Base-by-base conservation (phyloP, 2,797 vertebrate species). In the Danionella dracula region DNA sequence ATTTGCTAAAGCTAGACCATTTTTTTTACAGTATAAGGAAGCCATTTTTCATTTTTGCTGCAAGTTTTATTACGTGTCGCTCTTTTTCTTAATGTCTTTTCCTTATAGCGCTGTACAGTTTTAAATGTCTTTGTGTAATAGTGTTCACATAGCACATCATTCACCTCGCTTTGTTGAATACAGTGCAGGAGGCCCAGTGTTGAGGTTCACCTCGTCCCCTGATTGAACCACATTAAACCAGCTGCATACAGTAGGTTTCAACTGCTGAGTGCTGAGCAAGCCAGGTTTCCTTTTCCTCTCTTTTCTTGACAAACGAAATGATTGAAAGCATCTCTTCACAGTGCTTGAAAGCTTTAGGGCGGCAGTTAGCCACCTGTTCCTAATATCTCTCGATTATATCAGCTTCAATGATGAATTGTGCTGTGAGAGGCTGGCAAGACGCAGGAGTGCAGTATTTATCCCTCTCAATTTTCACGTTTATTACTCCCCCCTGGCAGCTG, bases 371-470 rank as follows among this genome's bases (percentile, higher is more conserved):
- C 45, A 51, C 31, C 42, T 49, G 42, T 12, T 11, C 27, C 41
- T 68, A 63, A 71, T 34, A 48, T 48, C 41, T 42, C 38, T 44
- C 19, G 9, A 15, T 58, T 44, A 64, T 27, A 37, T 54, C 7
- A 62, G 21, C 42, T 41, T 60, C 13, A 45, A 8, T 31, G 2
- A 31, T 17, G 11, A 55, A 65, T 37, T 55, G 31, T 15, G 1
- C 21, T 54, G 23, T 45, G 19, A 55, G 7, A 19, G 11, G 13
- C 6, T 16, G 8, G 29, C 4, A 12, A 37, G 11, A n/a, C 13
- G 20, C 29, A 1, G 27, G 31, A 45, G 32, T 34, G 10, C 10
- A 27, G 29, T 56, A 49, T 55, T 58, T 35, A 27, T 54, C 41
- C 16, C 13, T 5, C 13, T 64, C 21, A 45, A 19, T 66, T 49